Evolutionary conservation across 2,113 vertebrate genomes (phyloP).

Genomic region (Nestor notabilis): DNA sequence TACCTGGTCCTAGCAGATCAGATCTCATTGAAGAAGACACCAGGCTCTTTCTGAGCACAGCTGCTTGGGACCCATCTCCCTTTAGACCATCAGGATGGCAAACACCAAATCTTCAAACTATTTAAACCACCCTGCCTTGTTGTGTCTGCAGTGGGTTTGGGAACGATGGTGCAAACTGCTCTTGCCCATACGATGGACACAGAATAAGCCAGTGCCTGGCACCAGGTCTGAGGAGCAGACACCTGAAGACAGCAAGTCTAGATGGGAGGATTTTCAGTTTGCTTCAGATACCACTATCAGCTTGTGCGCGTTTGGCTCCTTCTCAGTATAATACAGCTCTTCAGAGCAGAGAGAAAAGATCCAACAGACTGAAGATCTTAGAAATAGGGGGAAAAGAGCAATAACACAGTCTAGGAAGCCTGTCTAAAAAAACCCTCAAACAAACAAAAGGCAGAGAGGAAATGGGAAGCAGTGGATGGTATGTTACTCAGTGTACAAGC

Average conservation of each 20-base stretch:
- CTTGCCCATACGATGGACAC: not conserved
- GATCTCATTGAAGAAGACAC: not conserved
- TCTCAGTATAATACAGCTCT: not conserved
- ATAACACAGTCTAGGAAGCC: conserved; percentile 5
- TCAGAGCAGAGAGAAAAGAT: not conserved
- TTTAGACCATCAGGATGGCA: not conserved
- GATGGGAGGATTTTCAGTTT: not conserved
- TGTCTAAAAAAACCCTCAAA: not conserved
- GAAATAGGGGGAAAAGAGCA: not conserved
- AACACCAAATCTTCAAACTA: not conserved
- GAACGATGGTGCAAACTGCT: not conserved
- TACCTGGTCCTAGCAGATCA: not conserved
- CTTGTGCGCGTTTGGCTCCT: accelerated
- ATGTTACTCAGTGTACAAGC: conserved; percentile 12
- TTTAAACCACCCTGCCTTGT: not conserved
- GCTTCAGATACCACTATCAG: not conserved
- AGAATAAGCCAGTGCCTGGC: not conserved
- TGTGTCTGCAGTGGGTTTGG: not conserved
- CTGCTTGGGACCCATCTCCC: not conserved
- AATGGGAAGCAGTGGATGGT: conserved; percentile 1
- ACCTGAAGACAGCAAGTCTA: not conserved
- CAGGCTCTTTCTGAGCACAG: not conserved
- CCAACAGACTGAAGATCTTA: not conserved
- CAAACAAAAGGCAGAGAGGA: conserved; percentile 41
- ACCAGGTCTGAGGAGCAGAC: not conserved